Percentiles rank a stretch among this genome's conserved stretches.
These are phyloP conservation scores for Laterallus jamaicensis DNA, from an alignment of 2,113 vertebrate genomes.

Conservation along the genomic window DNA sequence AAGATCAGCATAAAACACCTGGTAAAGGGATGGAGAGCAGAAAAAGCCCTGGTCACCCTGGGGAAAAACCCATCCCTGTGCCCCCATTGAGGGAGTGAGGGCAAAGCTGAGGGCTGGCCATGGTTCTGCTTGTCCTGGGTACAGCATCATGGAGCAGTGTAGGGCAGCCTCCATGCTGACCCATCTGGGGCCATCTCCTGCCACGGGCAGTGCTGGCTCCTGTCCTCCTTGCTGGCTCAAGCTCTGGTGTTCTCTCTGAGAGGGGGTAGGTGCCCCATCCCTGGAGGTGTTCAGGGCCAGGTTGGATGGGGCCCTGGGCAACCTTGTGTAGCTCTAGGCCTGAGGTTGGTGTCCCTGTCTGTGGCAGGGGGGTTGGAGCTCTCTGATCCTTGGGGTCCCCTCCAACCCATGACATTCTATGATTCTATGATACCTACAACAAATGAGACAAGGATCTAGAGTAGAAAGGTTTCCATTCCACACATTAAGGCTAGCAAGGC, in stretches of 20 bases:
- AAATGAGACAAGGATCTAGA: neutral
- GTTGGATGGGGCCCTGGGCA: too few species aligned
- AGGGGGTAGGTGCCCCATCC: too few species aligned
- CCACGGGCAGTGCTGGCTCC: neutral
- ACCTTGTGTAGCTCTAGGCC: too few species aligned
- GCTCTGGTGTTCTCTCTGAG: neutral
- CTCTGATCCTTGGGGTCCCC: too few species aligned
- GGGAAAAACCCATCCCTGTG: neutral
- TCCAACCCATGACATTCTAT: too few species aligned
- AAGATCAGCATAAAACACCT: neutral
- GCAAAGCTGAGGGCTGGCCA: neutral
- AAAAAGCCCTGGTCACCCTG: neutral
- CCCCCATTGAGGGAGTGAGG: neutral
- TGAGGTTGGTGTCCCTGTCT: too few species aligned
- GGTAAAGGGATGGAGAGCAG: neutral
- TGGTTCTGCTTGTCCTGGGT: neutral
- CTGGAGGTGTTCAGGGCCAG: too few species aligned
- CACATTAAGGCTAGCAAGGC: neutral
- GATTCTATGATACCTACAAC: neutral
- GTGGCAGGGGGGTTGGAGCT: too few species aligned
- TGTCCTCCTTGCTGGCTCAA: fast-evolving
- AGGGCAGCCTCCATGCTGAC: neutral
- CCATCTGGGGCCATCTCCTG: fast-evolving
- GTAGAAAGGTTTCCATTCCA: neutral
- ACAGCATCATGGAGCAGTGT: fast-evolving